Conservation (phyloP, 1,140 invertebrate species). For the Cydia splendana region DNA sequence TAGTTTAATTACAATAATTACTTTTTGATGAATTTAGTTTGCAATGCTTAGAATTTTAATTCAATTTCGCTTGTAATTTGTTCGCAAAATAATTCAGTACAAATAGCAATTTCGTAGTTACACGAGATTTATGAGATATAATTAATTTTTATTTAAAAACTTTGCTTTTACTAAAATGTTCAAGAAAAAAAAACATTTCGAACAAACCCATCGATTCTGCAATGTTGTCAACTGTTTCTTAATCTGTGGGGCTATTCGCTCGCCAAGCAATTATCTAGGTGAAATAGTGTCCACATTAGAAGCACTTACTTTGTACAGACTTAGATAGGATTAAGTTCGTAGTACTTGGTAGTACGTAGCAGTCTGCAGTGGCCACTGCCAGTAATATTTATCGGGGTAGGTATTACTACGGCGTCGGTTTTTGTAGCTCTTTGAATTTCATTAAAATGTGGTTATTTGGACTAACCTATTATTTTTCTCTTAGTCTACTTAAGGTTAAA, state of each 20-base stretch:
- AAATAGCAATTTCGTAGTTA: too few relatives aligned
- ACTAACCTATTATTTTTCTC: too few relatives aligned
- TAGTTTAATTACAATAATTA: too few relatives aligned
- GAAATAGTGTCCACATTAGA: conserved; percentile 70
- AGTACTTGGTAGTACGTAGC: conserved; percentile 62
- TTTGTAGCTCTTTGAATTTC: not conserved
- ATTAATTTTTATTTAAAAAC: too few relatives aligned
- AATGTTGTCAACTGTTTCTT: conserved; percentile 45
- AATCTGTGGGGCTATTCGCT: conserved; percentile 54
- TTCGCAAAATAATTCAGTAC: too few relatives aligned
- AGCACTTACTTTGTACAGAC: conserved; percentile 66
- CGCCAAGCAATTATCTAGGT: conserved; percentile 72
- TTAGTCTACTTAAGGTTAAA: too few relatives aligned
- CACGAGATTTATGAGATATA: too few relatives aligned
- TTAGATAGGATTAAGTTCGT: conserved; percentile 64
- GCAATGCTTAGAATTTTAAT: too few relatives aligned
- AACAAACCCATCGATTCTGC: not conserved
- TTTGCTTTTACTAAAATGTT: too few relatives aligned
- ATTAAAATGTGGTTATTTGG: not conserved
- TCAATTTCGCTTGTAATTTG: too few relatives aligned
- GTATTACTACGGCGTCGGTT: not conserved
- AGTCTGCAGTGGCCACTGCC: conserved; percentile 40
- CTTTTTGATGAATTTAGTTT: too few relatives aligned
- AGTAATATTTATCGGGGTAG: conserved; percentile 42
- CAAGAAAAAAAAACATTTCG: too few relatives aligned